phyloP scores from a whole-genome alignment of 2,113 vertebrate genomes.

The Tetrao urogallus region DNA sequence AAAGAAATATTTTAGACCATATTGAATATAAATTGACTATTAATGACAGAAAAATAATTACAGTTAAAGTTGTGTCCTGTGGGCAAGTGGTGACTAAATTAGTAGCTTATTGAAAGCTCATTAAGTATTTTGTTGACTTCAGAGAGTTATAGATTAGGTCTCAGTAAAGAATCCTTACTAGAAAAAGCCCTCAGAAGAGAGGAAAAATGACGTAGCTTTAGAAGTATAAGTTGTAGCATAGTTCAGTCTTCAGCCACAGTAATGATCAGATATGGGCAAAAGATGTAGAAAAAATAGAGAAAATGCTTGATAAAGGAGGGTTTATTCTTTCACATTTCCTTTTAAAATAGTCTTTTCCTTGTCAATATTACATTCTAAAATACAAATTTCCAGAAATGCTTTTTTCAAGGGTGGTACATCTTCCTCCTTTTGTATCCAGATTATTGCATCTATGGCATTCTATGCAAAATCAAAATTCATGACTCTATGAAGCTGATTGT shows the following conservation, averaged over 20 bases:
- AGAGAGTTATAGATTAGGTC: neutral
- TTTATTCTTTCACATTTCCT: neutral
- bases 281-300: neutral
- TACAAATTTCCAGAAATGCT: neutral
- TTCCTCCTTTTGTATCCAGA: neutral
- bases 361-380: neutral
- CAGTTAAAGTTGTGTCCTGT: slow-evolving; percentile 1
- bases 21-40: slow-evolving; percentile 13
- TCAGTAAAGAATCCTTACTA: neutral
- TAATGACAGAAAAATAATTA: slow-evolving; percentile 50
- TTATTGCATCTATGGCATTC: neutral
- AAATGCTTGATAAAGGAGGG: neutral
- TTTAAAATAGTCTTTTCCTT: neutral
- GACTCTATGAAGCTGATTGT: neutral
- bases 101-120: neutral
- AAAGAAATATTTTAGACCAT: slow-evolving; percentile 13
- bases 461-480: neutral
- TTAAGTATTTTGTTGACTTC: slow-evolving; percentile 16
- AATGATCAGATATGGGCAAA: neutral
- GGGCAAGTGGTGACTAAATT: slow-evolving; percentile 25
- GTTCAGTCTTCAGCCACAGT: neutral
- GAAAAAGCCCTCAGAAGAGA: neutral
- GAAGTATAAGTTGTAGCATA: neutral
- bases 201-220: neutral
- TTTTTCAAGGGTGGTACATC: neutral